Conservation (phyloP, 1,140 invertebrate genomes). For the Drosophila arizonae region DNA sequence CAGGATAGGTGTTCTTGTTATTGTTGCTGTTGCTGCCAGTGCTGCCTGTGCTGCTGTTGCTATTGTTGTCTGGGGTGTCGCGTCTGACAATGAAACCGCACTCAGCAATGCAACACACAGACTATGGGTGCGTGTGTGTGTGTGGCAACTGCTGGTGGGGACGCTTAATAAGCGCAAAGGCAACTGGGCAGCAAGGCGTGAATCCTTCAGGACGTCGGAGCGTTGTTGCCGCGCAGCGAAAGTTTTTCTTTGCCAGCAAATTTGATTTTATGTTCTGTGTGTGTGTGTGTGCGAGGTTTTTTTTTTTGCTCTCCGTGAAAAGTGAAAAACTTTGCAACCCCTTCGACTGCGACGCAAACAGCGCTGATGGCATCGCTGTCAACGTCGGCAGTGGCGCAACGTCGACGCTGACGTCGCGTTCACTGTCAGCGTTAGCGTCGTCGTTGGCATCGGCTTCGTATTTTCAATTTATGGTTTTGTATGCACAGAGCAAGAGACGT, state of each 20-base stretch:
- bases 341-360: slow-evolving; percentile 46
- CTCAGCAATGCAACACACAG: slow-evolving; percentile 44
- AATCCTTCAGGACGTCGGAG: slow-evolving; percentile 39
- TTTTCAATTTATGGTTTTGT: slow-evolving; percentile 74
- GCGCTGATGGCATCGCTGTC: slow-evolving; percentile 8
- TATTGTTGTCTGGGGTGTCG: slow-evolving; percentile 34
- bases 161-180: slow-evolving; percentile 39
- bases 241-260: slow-evolving; percentile 62
- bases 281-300: neutral
- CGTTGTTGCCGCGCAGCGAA: slow-evolving; percentile 58
- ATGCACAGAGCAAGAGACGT: slow-evolving; percentile 55
- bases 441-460: slow-evolving; percentile 55
- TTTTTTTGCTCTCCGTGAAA: slow-evolving; percentile 30
- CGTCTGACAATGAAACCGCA: slow-evolving; percentile 49
- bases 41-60: slow-evolving; percentile 1
- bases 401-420: neutral
- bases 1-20: slow-evolving; percentile 42
- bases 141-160: neutral
- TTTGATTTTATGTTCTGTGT: slow-evolving; percentile 56
- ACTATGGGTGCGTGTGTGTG: neutral
- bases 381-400: slow-evolving; percentile 19
- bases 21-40: slow-evolving; percentile 1
- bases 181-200: slow-evolving; percentile 37
- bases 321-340: slow-evolving; percentile 67
- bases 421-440: slow-evolving; percentile 11